Percentiles rank a stretch among this genome's conserved stretches.
These are phyloP conservation scores for Melolontha melolontha DNA, from an alignment of 2,888 invertebrate species.

Conservation along the genomic window DNA sequence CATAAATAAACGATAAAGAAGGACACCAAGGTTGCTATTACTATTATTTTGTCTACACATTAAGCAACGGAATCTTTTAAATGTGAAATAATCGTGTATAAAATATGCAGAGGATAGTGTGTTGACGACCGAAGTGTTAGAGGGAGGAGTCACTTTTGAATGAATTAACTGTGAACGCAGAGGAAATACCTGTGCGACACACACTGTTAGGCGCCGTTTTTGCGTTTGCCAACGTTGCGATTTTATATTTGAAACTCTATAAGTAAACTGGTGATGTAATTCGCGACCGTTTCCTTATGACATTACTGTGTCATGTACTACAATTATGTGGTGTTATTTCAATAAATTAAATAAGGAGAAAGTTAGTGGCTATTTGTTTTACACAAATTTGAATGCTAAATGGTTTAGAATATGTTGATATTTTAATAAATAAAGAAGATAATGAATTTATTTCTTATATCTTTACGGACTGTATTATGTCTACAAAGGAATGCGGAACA, in stretches of 20 bases:
- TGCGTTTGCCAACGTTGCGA: too few species aligned
- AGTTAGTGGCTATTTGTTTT: too few species aligned
- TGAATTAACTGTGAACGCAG: constrained; percentile 11
- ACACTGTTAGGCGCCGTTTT: constrained; percentile 3
- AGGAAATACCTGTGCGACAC: constrained; percentile 7
- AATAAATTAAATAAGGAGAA: too few species aligned
- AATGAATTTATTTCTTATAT: too few species aligned
- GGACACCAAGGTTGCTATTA: constrained; percentile 17
- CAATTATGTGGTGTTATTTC: too few species aligned
- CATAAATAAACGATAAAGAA: constrained; percentile 29
- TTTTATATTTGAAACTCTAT: constrained; percentile 8
- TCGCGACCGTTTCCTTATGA: too few species aligned
- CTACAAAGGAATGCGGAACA: too few species aligned
- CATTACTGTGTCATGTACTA: too few species aligned
- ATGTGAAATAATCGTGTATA: constrained; percentile 1
- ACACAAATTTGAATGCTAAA: too few species aligned
- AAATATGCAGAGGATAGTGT: background rate
- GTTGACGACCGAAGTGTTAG: background rate
- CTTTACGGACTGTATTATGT: too few species aligned
- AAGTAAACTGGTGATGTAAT: background rate
- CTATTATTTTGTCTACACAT: constrained; percentile 5
- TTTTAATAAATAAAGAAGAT: too few species aligned
- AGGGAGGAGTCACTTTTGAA: background rate
- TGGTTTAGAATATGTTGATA: too few species aligned
- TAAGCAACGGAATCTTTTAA: background rate